Evolutionary conservation across 1,140 invertebrate species (phyloP).

Genomic region (Megalonaias nervosa): DNA sequence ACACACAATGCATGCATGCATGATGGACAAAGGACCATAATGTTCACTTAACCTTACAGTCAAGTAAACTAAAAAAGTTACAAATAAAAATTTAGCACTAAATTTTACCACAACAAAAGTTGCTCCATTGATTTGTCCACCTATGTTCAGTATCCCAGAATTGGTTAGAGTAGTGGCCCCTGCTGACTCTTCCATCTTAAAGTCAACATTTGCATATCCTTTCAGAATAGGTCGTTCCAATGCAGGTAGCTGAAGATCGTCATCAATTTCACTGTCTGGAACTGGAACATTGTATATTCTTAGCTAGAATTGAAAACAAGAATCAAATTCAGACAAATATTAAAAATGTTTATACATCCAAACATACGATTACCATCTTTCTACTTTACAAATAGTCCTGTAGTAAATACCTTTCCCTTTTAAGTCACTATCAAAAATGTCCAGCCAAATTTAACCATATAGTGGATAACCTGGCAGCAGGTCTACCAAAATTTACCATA

Average conservation of each 20-base stretch:
- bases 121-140: conserved; percentile 11
- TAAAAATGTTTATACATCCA: no score
- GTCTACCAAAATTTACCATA: no score
- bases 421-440: no score
- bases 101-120: conserved; percentile 22
- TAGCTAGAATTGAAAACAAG: not conserved
- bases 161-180: conserved; percentile 2
- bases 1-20: not conserved
- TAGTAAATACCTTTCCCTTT: no score
- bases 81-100: not conserved
- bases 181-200: conserved; percentile 24
- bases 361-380: no score
- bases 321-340: no score
- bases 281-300: conserved; percentile 21
- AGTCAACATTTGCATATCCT: conserved; percentile 10
- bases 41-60: not conserved
- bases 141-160: not conserved
- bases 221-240: conserved; percentile 21
- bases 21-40: not conserved
- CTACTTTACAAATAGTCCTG: no score
- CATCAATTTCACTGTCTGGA: conserved; percentile 19
- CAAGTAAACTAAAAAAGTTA: not conserved
- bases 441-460: no score
- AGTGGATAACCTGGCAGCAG: no score
- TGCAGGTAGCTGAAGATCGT: conserved; percentile 4